Evolutionary conservation across 2,113 vertebrate genomes (phyloP).

Genomic region (Cygnus atratus): DNA sequence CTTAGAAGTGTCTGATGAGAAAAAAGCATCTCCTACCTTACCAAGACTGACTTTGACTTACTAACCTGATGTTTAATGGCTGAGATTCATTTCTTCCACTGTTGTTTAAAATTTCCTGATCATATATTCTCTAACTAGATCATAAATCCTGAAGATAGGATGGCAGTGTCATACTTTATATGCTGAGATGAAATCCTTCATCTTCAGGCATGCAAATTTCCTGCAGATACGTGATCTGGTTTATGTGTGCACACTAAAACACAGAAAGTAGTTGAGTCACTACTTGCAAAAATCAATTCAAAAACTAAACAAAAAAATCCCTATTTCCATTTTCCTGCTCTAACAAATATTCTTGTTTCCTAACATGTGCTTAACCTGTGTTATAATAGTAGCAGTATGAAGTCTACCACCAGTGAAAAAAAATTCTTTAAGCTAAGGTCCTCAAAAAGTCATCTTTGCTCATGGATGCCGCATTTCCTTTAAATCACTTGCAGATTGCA

Average conservation of each 20-base stretch:
- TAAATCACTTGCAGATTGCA: neutral
- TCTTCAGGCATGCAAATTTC: neutral
- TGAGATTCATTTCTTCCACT: neutral
- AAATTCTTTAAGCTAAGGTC: neutral
- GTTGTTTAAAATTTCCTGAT: conserved; percentile 16
- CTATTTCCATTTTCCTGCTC: neutral
- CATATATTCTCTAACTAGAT: neutral
- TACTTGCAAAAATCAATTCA: neutral
- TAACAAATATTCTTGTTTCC: neutral
- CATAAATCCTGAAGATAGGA: neutral
- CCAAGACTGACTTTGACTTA: conserved; percentile 22
- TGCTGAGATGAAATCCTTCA: neutral
- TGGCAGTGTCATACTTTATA: neutral
- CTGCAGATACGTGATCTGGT: neutral
- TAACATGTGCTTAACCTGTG: neutral
- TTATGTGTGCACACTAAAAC: neutral
- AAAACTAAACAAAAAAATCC: neutral
- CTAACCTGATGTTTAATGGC: neutral
- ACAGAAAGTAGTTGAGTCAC: neutral
- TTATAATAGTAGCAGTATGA: neutral
- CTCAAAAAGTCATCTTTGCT: neutral
- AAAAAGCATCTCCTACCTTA: neutral
- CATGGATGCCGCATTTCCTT: neutral
- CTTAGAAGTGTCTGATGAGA: neutral
- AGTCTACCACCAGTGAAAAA: neutral